phyloP scores from a whole-genome alignment of 1,140 invertebrate species.

The Cepaea nemoralis region DNA sequence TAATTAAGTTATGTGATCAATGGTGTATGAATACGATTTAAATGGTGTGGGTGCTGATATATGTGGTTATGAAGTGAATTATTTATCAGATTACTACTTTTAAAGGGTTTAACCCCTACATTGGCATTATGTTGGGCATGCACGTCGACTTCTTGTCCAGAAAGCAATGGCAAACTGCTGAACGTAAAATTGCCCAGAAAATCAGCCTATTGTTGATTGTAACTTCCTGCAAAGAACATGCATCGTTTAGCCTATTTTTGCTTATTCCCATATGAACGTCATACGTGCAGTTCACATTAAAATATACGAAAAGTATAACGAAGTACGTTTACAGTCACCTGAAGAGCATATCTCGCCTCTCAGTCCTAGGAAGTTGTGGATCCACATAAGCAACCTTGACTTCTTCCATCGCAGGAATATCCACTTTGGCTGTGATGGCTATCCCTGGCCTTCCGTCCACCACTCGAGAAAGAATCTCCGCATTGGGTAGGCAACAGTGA shows the following conservation, averaged over 20 bases:
- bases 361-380: constrained; percentile 24
- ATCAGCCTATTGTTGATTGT: too few species aligned
- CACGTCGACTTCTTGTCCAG: not conserved
- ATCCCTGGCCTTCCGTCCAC: constrained; percentile 53
- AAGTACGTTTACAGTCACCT: constrained; percentile 26
- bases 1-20: too few species aligned
- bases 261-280: not conserved
- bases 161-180: too few species aligned
- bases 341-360: constrained; percentile 33
- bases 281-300: too few species aligned
- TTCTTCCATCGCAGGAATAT: constrained; percentile 50
- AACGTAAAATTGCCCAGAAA: too few species aligned
- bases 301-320: too few species aligned
- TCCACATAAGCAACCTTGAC: constrained; percentile 40
- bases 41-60: too few species aligned
- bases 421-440: constrained; percentile 43
- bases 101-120: not conserved
- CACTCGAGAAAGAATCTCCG: constrained; percentile 46
- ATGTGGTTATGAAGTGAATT: not conserved
- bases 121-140: not conserved
- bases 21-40: too few species aligned
- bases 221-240: too few species aligned
- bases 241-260: not conserved
- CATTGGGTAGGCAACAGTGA: constrained; percentile 60
- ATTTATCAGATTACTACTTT: not conserved